Conservation (phyloP, 2,888 invertebrate genomes). For the Mythimna vitellina region DNA sequence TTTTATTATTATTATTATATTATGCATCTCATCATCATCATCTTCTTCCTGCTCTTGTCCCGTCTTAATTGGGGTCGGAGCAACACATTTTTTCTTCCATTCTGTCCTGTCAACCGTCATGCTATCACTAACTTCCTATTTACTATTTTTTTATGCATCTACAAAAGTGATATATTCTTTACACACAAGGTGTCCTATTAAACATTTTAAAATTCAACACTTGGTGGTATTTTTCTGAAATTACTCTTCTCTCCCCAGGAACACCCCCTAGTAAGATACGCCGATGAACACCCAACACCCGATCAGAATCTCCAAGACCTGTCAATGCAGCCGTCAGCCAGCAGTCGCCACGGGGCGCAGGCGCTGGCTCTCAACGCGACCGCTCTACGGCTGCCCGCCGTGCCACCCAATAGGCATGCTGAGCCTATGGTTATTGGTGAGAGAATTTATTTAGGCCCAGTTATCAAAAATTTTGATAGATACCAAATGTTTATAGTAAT, state of each 20-base stretch:
- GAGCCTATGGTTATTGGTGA: slow-evolving; percentile 76
- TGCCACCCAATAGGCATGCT: slow-evolving; percentile 72
- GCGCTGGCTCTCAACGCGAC: slow-evolving; percentile 82
- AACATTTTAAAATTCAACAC: no score
- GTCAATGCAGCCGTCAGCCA: slow-evolving; percentile 65
- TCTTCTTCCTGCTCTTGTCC: no score
- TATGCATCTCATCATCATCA: no score
- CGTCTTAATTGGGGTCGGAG: no score
- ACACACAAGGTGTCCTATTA: no score
- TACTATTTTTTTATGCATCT: no score
- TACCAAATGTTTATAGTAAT: background rate
- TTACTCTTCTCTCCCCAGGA: slow-evolving; percentile 67
- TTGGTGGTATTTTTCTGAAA: no score
- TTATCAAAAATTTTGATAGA: background rate
- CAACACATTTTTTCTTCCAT: no score
- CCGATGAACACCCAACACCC: slow-evolving; percentile 72
- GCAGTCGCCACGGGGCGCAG: slow-evolving; percentile 69
- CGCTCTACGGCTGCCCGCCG: slow-evolving; percentile 78
- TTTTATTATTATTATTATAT: no score
- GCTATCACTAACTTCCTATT: no score
- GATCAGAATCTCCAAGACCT: slow-evolving; percentile 59
- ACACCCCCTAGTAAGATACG: slow-evolving; percentile 79
- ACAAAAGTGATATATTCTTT: no score
- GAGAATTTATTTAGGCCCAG: slow-evolving; percentile 5
- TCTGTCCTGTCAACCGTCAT: no score